Evolutionary conservation across 2,888 invertebrate species (phyloP).

Genomic region (Amblyjoppa proteus): DNA sequence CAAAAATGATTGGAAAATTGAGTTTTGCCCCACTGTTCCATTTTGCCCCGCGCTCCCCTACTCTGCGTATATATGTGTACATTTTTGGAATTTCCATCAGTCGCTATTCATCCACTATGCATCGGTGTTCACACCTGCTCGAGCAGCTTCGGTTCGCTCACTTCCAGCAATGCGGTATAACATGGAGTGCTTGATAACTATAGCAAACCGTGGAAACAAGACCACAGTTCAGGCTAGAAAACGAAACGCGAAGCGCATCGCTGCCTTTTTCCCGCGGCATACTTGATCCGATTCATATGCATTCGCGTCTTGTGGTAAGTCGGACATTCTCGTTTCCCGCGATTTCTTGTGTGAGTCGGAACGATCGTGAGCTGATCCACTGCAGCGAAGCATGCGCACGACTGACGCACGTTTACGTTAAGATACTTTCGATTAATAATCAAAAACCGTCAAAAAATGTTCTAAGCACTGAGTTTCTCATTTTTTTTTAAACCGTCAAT

Average conservation of each 20-base stretch:
- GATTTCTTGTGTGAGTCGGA: background rate
- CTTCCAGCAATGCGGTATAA: slow-evolving; percentile 56
- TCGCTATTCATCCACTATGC: slow-evolving; percentile 28
- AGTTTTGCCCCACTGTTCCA: too few species aligned
- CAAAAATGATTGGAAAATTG: too few species aligned
- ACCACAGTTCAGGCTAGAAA: slow-evolving; percentile 58
- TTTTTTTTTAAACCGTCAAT: too few species aligned
- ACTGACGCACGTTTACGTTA: background rate
- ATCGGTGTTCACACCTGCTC: slow-evolving; percentile 19
- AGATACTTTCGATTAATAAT: background rate
- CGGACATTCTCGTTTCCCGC: slow-evolving; percentile 34
- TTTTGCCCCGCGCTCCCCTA: too few species aligned
- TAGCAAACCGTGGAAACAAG: slow-evolving; percentile 62
- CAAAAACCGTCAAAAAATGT: too few species aligned
- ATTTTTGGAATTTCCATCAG: background rate
- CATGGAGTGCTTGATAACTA: slow-evolving; percentile 52
- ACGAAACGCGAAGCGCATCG: slow-evolving; percentile 59
- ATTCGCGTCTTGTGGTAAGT: slow-evolving; percentile 21
- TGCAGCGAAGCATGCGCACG: background rate
- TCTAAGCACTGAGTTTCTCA: too few species aligned
- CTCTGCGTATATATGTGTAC: too few species aligned
- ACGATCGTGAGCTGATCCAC: background rate
- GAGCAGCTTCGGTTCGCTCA: slow-evolving; percentile 43
- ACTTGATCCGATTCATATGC: slow-evolving; percentile 59
- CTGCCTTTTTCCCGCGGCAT: slow-evolving; percentile 58